Conservation (phyloP, 2,113 vertebrate genomes). For the Mungos mungo region DNA sequence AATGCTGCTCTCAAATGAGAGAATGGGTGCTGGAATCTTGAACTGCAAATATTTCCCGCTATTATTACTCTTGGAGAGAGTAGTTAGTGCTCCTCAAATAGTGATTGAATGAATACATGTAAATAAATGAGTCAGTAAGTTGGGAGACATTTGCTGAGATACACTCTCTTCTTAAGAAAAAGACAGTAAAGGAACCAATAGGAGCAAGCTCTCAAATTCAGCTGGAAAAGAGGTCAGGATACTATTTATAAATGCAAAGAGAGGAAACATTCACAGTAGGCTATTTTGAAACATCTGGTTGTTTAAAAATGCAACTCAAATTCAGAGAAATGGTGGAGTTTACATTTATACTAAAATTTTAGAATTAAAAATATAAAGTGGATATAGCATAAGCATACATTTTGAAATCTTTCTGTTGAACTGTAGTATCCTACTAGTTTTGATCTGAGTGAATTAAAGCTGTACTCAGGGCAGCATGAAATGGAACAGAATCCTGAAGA, state of each 20-base stretch:
- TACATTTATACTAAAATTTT: slow-evolving; percentile 7
- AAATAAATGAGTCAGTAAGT: background rate
- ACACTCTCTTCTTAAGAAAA: slow-evolving; percentile 26
- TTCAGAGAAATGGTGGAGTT: slow-evolving; percentile 18
- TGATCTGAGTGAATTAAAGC: background rate
- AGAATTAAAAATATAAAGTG: background rate
- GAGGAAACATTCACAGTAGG: slow-evolving; percentile 70
- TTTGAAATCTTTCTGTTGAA: background rate
- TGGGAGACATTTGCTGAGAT: slow-evolving; percentile 32
- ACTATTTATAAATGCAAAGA: slow-evolving; percentile 77
- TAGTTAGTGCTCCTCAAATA: slow-evolving; percentile 45
- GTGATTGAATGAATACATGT: slow-evolving; percentile 45
- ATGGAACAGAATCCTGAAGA: background rate
- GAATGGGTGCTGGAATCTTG: slow-evolving; percentile 31
- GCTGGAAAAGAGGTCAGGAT: slow-evolving; percentile 75
- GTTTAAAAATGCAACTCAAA: slow-evolving; percentile 65
- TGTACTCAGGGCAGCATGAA: background rate
- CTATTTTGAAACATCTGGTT: slow-evolving; percentile 76
- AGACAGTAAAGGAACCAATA: slow-evolving; percentile 46
- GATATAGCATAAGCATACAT: background rate
- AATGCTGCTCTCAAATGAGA: slow-evolving; percentile 11
- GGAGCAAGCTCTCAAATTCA: slow-evolving; percentile 59
- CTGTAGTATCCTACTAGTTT: background rate
- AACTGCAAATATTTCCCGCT: slow-evolving; percentile 42
- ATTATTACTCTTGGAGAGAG: slow-evolving; percentile 48